A percentile compares a stretch with the other conserved stretches of the same genome.
These are phyloP conservation scores for Phalacrocorax aristotelis DNA, from an alignment of 2,113 vertebrate genomes.

Conservation along the genomic window DNA sequence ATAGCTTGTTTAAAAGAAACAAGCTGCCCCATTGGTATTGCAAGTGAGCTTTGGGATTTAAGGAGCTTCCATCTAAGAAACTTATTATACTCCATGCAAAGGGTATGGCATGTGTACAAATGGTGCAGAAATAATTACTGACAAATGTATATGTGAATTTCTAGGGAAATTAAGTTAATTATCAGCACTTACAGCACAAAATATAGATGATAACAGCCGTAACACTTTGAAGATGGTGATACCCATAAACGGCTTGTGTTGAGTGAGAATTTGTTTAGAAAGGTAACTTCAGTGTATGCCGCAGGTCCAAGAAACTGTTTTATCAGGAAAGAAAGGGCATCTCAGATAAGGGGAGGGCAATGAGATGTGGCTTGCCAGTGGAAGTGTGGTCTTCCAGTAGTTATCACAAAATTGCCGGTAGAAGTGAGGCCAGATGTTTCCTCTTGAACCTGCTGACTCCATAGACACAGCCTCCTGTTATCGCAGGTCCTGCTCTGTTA, in stretches of 20 bases:
- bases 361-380: neutral
- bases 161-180: neutral
- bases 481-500: neutral
- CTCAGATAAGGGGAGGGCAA: neutral
- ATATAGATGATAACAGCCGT: neutral
- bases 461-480: neutral
- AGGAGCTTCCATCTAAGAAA: neutral
- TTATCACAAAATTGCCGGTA: neutral
- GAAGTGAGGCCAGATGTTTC: neutral
- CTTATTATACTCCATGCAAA: neutral
- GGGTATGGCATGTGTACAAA: neutral
- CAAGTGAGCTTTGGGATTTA: neutral
- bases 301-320: neutral
- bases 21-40: neutral
- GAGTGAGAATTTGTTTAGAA: neutral
- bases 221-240: neutral
- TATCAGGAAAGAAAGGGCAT: neutral
- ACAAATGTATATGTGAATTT: neutral
- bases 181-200: neutral
- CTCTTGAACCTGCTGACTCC: neutral
- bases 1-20: neutral
- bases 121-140: neutral
- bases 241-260: neutral
- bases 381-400: accelerated
- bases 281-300: neutral